Evolutionary conservation across 2,113 vertebrate species (phyloP).

Genomic region (Psilopogon haemacephalus): DNA sequence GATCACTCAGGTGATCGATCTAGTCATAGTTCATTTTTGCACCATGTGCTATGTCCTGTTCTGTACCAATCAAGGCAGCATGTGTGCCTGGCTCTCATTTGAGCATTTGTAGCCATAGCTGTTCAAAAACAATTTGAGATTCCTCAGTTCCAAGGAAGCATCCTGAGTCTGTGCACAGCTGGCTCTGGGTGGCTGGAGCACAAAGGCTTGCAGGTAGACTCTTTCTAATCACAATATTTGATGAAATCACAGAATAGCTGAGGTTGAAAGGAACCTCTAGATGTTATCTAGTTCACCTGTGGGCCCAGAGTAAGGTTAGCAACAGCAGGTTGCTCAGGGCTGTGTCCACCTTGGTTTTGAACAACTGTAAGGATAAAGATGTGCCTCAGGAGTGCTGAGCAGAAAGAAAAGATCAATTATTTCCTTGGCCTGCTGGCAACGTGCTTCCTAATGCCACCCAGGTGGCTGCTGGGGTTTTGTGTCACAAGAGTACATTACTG

Average conservation of each 20-base stretch:
- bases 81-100: background rate
- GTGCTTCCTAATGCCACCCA: too few relatives aligned
- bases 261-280: background rate
- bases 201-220: background rate
- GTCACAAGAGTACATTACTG: too few relatives aligned
- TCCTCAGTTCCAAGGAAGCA: background rate
- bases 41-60: background rate
- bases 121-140: background rate
- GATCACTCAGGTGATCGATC: background rate
- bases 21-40: background rate
- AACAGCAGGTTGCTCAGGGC: background rate
- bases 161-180: background rate
- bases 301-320: background rate
- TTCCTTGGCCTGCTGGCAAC: too few relatives aligned
- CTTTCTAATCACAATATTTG: background rate
- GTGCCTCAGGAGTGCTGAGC: too few relatives aligned
- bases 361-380: background rate
- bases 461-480: too few relatives aligned
- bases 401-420: too few relatives aligned
- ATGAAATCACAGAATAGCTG: background rate
- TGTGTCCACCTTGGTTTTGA: background rate
- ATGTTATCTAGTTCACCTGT: background rate
- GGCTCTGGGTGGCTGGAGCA: background rate
- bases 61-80: background rate
- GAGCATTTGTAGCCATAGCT: background rate